A percentile compares a stretch with the other conserved stretches of the same genome.
Conservation (phyloP, 2,888 invertebrate genomes). For the Philhelius pedissequus region DNA sequence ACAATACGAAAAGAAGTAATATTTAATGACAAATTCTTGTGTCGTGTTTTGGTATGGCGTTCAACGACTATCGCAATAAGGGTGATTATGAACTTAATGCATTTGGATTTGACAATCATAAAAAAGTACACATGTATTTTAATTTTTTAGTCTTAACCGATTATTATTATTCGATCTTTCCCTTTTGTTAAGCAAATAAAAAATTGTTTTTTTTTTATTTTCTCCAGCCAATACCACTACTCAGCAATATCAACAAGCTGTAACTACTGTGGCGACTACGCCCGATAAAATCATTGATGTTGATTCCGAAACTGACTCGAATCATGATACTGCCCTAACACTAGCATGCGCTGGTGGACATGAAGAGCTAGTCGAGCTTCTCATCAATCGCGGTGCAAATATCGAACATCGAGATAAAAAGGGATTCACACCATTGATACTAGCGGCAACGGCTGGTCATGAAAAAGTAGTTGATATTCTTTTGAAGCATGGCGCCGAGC, state of each 20-base stretch:
- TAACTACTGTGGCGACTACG: slow-evolving; percentile 76
- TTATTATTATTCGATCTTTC: too few relatives aligned
- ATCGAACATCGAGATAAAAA: slow-evolving; percentile 99
- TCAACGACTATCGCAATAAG: too few relatives aligned
- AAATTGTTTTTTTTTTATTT: neutral
- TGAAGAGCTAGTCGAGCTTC: slow-evolving; percentile 95
- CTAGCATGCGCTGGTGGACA: slow-evolving; percentile 98
- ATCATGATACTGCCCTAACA: slow-evolving; percentile 98
- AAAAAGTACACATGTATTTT: too few relatives aligned
- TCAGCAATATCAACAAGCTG: slow-evolving; percentile 75
- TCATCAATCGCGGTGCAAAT: slow-evolving; percentile 94
- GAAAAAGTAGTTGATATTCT: slow-evolving; percentile 93
- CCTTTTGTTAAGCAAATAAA: neutral
- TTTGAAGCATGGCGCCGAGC: slow-evolving; percentile 95
- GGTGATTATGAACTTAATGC: too few relatives aligned
- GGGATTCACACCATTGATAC: slow-evolving; percentile 97
- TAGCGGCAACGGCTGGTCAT: slow-evolving; percentile 98
- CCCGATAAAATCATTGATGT: slow-evolving; percentile 92
- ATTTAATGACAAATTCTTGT: too few relatives aligned
- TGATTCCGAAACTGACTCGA: slow-evolving; percentile 98
- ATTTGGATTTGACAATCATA: too few relatives aligned
- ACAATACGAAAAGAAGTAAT: too few relatives aligned
- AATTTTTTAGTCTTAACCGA: too few relatives aligned
- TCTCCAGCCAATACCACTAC: slow-evolving; percentile 68
- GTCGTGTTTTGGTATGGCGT: too few relatives aligned